Evolutionary conservation across 2,888 invertebrate species (phyloP).

Genomic region (Agrypnus murinus): DNA sequence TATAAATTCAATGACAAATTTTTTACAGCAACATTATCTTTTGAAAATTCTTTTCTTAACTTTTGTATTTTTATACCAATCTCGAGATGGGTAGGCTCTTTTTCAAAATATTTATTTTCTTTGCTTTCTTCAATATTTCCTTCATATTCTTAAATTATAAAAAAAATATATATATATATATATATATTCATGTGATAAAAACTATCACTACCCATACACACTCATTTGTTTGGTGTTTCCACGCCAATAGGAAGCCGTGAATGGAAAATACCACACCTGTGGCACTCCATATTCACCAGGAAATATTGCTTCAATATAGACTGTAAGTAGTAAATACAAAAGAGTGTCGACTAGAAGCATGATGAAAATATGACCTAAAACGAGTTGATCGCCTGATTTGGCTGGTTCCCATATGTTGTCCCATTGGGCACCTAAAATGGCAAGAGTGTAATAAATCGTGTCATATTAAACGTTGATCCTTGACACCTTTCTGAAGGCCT

Average conservation of each 20-base stretch:
- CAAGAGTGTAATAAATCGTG: too few relatives aligned
- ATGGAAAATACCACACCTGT: slow-evolving; percentile 48
- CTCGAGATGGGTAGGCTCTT: slow-evolving; percentile 71
- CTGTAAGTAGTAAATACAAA: slow-evolving; percentile 83
- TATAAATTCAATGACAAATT: slow-evolving; percentile 87
- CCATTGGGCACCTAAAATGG: slow-evolving; percentile 76
- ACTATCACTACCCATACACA: slow-evolving; percentile 60
- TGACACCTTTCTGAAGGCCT: slow-evolving; percentile 80
- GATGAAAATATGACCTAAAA: slow-evolving; percentile 81
- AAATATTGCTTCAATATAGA: slow-evolving; percentile 90
- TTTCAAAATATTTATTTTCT: slow-evolving; percentile 70
- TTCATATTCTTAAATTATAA: not conserved
- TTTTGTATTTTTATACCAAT: slow-evolving; percentile 74
- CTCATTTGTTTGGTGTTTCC: slow-evolving; percentile 65
- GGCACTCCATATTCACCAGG: slow-evolving; percentile 76
- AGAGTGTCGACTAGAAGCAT: slow-evolving; percentile 81
- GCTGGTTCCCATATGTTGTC: slow-evolving; percentile 76
- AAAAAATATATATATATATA: not conserved
- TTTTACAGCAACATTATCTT: slow-evolving; percentile 77
- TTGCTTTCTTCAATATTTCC: not conserved
- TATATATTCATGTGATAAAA: slow-evolving; percentile 70
- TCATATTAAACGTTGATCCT: not conserved
- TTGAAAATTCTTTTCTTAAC: slow-evolving; percentile 78
- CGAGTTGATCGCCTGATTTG: slow-evolving; percentile 80
- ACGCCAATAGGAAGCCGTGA: slow-evolving; percentile 49